These are phyloP conservation scores for Drosophila tani DNA, from an alignment of 1,140 invertebrate species.

Conservation along the genomic window DNA sequence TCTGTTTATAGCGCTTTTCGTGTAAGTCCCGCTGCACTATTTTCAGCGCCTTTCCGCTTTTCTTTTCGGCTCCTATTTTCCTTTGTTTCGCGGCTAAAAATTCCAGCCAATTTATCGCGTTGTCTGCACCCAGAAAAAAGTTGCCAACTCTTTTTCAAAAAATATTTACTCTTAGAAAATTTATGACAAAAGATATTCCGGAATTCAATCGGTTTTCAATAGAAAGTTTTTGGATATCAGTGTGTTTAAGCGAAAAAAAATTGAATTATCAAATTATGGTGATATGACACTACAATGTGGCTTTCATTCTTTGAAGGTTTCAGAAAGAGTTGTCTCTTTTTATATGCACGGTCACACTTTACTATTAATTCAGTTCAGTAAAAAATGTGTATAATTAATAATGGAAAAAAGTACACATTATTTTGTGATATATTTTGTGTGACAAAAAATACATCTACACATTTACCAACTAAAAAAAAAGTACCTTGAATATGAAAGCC, in stretches of 20 bases:
- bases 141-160: neutral
- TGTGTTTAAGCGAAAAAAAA: neutral
- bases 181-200: neutral
- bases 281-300: neutral
- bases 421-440: too few species aligned
- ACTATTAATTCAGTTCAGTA: too few species aligned
- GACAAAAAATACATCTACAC: too few species aligned
- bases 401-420: too few species aligned
- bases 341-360: too few species aligned
- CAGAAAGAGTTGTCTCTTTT: too few species aligned
- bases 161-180: neutral
- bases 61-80: conserved; percentile 11
- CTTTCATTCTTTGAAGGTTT: neutral
- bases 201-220: too few species aligned
- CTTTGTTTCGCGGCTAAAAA: conserved; percentile 48
- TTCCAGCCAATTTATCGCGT: conserved; percentile 44
- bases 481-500: neutral
- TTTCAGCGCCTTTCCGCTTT: conserved; percentile 12
- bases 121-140: conserved; percentile 12
- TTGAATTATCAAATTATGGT: neutral
- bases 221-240: neutral
- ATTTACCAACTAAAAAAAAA: neutral
- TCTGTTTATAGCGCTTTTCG: conserved; percentile 61
- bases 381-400: too few species aligned
- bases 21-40: conserved; percentile 53